Evolutionary conservation across 2,113 vertebrate species (phyloP).

Genomic region (Mus spicilegus): DNA sequence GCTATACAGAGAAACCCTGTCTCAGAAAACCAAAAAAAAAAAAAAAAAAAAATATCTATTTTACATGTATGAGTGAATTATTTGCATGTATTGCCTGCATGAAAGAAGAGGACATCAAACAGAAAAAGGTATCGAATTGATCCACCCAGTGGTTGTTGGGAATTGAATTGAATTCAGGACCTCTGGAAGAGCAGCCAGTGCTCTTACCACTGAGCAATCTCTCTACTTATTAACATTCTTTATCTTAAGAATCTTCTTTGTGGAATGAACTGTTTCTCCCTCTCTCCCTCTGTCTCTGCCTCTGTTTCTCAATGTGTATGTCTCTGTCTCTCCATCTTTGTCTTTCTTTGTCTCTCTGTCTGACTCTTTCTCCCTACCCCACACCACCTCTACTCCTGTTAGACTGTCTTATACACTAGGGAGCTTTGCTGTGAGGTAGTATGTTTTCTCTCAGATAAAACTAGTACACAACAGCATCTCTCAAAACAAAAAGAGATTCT

Average conservation of each 20-base stretch:
- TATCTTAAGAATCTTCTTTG: background rate
- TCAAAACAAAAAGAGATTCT: background rate
- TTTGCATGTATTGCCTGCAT: too few species aligned
- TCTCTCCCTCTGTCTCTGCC: background rate
- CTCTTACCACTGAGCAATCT: too few species aligned
- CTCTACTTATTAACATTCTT: background rate
- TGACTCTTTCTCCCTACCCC: background rate
- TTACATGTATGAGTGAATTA: too few species aligned
- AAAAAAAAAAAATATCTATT: too few species aligned
- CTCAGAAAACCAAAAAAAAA: too few species aligned
- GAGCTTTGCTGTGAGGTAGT: too few species aligned
- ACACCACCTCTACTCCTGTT: background rate
- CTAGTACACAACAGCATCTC: background rate
- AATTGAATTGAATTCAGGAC: too few species aligned
- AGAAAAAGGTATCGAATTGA: too few species aligned
- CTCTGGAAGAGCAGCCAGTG: too few species aligned
- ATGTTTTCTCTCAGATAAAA: background rate
- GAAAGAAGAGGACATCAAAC: too few species aligned
- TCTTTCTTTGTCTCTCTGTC: background rate
- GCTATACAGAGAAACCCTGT: too few species aligned
- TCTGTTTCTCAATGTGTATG: background rate
- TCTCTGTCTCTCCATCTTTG: background rate
- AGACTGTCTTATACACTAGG: background rate
- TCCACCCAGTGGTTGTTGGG: too few species aligned
- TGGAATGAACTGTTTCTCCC: background rate